Conservation (phyloP, 2,113 vertebrate species). For the Cygnus buccinator region DNA sequence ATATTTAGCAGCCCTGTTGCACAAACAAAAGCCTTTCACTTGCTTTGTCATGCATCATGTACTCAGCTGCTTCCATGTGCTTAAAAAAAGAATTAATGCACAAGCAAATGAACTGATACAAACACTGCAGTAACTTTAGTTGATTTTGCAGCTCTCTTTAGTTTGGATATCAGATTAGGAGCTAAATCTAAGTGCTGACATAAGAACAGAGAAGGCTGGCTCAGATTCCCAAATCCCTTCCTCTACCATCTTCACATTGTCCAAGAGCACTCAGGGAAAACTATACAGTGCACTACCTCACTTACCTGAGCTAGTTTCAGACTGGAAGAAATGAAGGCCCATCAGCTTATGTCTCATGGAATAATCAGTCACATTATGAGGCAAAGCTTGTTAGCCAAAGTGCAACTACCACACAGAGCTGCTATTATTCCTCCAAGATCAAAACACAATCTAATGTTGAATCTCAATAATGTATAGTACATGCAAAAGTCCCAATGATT, state of each 20-base stretch:
- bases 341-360: not conserved
- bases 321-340: not conserved
- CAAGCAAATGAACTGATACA: not conserved
- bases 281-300: not conserved
- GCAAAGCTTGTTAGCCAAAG: not conserved
- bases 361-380: not conserved
- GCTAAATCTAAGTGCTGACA: not conserved
- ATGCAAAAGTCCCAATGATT: not conserved
- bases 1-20: not conserved
- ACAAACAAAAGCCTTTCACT: conserved; percentile 10
- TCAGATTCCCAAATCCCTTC: not conserved
- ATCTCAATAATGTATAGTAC: not conserved
- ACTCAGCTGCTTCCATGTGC: not conserved
- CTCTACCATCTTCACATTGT: not conserved
- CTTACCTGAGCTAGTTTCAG: not conserved
- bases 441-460: not conserved
- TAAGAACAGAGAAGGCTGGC: not conserved
- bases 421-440: not conserved
- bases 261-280: not conserved
- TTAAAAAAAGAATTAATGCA: not conserved
- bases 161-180: not conserved
- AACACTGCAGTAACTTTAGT: not conserved
- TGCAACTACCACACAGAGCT: not conserved
- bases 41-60: not conserved
- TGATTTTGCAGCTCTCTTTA: not conserved